Conservation (phyloP, 2,797 vertebrate species). For the Antennarius maculatus region DNA sequence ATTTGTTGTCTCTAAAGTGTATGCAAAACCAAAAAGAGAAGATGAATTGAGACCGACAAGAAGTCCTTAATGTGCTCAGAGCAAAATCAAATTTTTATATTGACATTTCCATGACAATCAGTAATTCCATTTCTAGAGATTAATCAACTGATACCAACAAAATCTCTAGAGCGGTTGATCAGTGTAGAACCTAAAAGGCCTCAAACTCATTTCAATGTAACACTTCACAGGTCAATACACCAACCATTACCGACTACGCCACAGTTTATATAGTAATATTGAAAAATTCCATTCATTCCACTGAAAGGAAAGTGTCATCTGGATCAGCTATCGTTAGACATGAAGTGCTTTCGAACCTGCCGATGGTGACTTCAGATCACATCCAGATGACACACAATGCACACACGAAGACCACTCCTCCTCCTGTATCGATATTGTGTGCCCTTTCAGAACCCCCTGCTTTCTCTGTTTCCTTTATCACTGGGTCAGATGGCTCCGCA, state of each 20-base stretch:
- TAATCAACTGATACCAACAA: too few relatives aligned
- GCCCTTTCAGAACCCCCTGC: conserved; percentile 78
- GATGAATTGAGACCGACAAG: background rate
- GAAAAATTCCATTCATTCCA: conserved; percentile 20
- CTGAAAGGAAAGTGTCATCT: conserved; percentile 44
- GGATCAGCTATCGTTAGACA: conserved; percentile 33
- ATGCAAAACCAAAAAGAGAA: background rate
- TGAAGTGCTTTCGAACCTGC: conserved; percentile 49
- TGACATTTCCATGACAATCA: too few relatives aligned
- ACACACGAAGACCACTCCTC: conserved; percentile 73
- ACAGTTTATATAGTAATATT: too few relatives aligned
- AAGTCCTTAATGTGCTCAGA: background rate
- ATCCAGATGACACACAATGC: conserved; percentile 62
- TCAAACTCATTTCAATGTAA: too few relatives aligned
- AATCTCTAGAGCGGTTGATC: too few relatives aligned
- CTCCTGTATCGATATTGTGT: conserved; percentile 77
- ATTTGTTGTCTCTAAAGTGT: too few relatives aligned
- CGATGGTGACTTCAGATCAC: conserved; percentile 52
- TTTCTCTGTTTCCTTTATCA: conserved; percentile 75
- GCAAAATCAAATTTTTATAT: too few relatives aligned
- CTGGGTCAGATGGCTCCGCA: conserved; percentile 68
- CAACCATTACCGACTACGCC: too few relatives aligned
- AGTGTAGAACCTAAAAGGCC: too few relatives aligned
- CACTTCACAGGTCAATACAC: too few relatives aligned
- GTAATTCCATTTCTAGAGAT: too few relatives aligned